phyloP scores from a whole-genome alignment of 2,797 vertebrate genomes.

The Xenentodon cancila region DNA sequence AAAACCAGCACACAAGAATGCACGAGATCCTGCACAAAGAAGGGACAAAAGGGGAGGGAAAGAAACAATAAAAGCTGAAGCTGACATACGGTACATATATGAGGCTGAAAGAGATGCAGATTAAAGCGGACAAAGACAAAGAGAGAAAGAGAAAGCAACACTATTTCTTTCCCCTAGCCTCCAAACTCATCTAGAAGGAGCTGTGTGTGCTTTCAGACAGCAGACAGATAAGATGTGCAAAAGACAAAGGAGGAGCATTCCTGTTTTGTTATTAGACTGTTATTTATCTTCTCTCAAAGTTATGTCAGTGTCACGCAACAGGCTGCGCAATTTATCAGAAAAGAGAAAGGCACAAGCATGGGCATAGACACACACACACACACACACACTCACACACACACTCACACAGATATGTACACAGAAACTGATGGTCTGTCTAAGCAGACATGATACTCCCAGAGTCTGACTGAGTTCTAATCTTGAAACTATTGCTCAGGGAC shows the following conservation, averaged over 20 bases:
- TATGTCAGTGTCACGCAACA: slow-evolving; percentile 6
- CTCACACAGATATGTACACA: background rate
- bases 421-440: slow-evolving; percentile 28
- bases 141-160: slow-evolving; percentile 1
- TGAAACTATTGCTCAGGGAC: slow-evolving; percentile 41
- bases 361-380: background rate
- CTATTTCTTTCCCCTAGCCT: slow-evolving; percentile 10
- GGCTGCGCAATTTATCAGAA: slow-evolving; percentile 12
- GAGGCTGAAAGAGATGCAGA: background rate
- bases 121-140: slow-evolving; percentile 23
- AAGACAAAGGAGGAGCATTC: background rate
- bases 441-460: slow-evolving; percentile 31
- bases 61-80: slow-evolving; percentile 5
- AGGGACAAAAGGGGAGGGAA: slow-evolving; percentile 1
- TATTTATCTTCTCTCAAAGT: slow-evolving; percentile 6
- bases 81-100: slow-evolving; percentile 11
- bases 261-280: slow-evolving; percentile 4
- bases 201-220: slow-evolving; percentile 8
- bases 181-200: slow-evolving; percentile 6
- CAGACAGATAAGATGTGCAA: slow-evolving; percentile 8
- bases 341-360: background rate
- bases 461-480: slow-evolving; percentile 28
- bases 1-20: slow-evolving; percentile 17
- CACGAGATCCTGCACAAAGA: slow-evolving; percentile 17
- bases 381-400: background rate